phyloP scores from a whole-genome alignment of 2,113 vertebrate species.

The Cryptomyrus ogoouensis region DNA sequence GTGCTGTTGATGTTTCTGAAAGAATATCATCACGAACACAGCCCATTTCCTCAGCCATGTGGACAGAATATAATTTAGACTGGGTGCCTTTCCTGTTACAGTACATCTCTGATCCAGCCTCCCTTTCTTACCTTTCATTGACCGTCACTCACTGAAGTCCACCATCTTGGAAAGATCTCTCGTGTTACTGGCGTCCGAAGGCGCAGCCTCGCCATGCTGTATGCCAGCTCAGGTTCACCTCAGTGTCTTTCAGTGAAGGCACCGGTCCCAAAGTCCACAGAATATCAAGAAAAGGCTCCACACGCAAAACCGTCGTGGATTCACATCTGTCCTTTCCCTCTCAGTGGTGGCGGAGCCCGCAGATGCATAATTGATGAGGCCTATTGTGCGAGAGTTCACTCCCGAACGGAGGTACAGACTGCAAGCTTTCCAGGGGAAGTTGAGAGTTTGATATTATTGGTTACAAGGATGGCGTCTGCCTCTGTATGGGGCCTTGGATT shows the following conservation, averaged over 20 bases:
- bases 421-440: conserved; percentile 28
- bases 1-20: neutral
- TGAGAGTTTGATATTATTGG: neutral
- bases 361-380: conserved; percentile 64
- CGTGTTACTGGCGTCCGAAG: neutral
- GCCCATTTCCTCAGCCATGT: neutral
- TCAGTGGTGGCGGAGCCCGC: conserved; percentile 21
- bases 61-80: conserved; percentile 2
- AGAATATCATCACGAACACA: neutral
- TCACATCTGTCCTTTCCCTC: neutral
- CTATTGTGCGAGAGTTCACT: conserved; percentile 54
- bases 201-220: neutral
- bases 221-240: neutral
- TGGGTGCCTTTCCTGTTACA: neutral
- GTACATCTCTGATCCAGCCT: neutral
- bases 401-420: conserved; percentile 24
- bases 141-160: conserved; percentile 14
- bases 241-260: neutral
- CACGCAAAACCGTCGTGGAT: neutral
- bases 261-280: neutral
- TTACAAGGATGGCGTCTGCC: neutral
- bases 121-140: conserved; percentile 20
- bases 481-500: neutral
- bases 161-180: neutral
- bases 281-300: neutral